phyloP scores from a whole-genome alignment of 2,113 vertebrate genomes.

The Chionis minor region DNA sequence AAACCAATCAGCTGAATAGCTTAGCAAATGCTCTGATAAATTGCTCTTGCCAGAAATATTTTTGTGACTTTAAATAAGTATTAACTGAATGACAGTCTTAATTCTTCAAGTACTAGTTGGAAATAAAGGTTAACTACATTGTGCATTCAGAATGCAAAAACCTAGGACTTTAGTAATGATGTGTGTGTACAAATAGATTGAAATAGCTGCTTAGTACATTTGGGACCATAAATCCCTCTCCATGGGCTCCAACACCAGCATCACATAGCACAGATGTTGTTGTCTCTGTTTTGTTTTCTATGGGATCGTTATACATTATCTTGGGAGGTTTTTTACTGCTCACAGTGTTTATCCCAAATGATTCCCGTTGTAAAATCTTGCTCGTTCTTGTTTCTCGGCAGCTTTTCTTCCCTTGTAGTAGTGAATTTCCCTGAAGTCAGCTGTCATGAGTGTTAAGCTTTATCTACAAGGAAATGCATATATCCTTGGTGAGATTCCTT shows the following conservation, averaged over 20 bases:
- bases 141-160: neutral
- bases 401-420: neutral
- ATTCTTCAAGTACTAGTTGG: slow-evolving; percentile 30
- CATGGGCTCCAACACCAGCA: neutral
- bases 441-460: neutral
- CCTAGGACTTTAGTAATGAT: neutral
- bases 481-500: neutral
- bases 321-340: neutral
- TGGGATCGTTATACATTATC: neutral
- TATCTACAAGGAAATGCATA: neutral
- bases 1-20: slow-evolving; percentile 11
- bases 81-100: slow-evolving; percentile 42
- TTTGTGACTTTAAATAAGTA: slow-evolving; percentile 56
- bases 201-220: neutral
- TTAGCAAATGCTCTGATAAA: slow-evolving; percentile 33
- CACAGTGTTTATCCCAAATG: neutral
- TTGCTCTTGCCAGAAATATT: slow-evolving; percentile 16
- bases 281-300: neutral
- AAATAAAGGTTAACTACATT: slow-evolving; percentile 21
- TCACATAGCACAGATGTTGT: neutral
- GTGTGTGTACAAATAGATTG: neutral
- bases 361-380: slow-evolving; percentile 11
- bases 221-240: neutral
- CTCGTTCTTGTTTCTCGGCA: neutral
- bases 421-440: neutral